phyloP scores from a whole-genome alignment of 2,888 invertebrate species.

The Chydorus sphaericus region DNA sequence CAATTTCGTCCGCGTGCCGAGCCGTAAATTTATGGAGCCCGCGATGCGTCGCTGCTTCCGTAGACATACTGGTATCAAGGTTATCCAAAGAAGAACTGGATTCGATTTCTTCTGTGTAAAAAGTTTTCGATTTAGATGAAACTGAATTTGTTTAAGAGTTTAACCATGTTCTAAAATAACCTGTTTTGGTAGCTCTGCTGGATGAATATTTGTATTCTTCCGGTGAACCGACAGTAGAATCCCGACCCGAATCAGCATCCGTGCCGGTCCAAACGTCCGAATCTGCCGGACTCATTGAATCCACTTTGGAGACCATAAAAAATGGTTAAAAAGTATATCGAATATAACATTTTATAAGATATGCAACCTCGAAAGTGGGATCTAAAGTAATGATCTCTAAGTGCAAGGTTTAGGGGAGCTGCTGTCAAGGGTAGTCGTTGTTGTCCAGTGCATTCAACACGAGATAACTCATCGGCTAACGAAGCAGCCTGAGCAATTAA shows the following conservation, averaged over 20 bases:
- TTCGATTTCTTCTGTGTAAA: neutral
- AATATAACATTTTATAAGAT: neutral
- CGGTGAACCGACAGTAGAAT: conserved; percentile 81
- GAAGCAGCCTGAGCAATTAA: conserved; percentile 33
- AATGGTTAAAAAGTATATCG: neutral
- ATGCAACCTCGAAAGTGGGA: neutral
- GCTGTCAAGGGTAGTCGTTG: too few relatives aligned
- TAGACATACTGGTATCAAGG: conserved; percentile 26
- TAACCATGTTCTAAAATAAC: too few relatives aligned
- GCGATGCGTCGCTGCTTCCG: conserved; percentile 85
- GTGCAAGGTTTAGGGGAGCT: too few relatives aligned
- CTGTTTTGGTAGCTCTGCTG: conserved; percentile 42
- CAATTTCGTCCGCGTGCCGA: conserved; percentile 86
- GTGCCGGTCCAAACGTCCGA: conserved; percentile 60
- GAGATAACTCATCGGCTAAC: conserved; percentile 51
- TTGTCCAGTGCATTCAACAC: too few relatives aligned
- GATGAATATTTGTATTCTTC: conserved; percentile 66
- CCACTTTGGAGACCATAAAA: conserved; percentile 15
- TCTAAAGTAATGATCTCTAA: too few relatives aligned
- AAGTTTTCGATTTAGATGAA: conserved; percentile 34
- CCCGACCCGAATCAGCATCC: conserved; percentile 66
- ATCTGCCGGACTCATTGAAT: conserved; percentile 62
- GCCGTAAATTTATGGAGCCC: conserved; percentile 92
- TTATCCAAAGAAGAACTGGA: neutral
- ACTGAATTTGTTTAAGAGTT: too few relatives aligned